Conservation (phyloP, 2,888 invertebrate genomes). For the Hanleya hanleyi region DNA sequence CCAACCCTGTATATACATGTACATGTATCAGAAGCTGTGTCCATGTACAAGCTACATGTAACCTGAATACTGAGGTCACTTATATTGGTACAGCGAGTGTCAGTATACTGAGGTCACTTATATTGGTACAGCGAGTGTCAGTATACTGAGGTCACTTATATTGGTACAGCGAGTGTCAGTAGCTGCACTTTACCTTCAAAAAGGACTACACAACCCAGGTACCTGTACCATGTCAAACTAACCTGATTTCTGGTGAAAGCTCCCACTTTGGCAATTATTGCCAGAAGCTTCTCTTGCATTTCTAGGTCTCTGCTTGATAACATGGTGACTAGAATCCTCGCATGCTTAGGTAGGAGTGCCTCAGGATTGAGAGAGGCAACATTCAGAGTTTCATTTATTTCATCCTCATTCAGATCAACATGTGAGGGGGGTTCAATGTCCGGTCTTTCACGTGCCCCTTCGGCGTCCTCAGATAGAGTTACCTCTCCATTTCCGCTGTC, state of each 20-base stretch:
- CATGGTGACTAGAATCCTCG: slow-evolving; percentile 63
- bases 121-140: no score
- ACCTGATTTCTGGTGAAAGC: slow-evolving; percentile 77
- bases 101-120: no score
- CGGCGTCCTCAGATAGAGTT: slow-evolving; percentile 18
- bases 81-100: no score
- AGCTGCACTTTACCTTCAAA: no score
- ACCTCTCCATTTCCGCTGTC: slow-evolving; percentile 36
- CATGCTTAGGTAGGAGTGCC: slow-evolving; percentile 43
- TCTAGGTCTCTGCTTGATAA: slow-evolving; percentile 75
- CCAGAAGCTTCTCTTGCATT: slow-evolving; percentile 75
- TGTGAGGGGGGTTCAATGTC: background rate
- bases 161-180: no score
- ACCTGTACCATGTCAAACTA: no score
- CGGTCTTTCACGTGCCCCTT: background rate
- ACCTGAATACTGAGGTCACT: no score
- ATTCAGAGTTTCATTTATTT: slow-evolving; percentile 48
- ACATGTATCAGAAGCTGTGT: no score
- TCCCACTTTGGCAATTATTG: slow-evolving; percentile 76
- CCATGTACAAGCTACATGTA: no score
- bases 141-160: no score
- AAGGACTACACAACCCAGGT: no score
- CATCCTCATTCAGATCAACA: slow-evolving; percentile 27
- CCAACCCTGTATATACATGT: no score
- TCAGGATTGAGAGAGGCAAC: slow-evolving; percentile 48